phyloP scores from a whole-genome alignment of 2,888 invertebrate species.

The Pammene fasciana region DNA sequence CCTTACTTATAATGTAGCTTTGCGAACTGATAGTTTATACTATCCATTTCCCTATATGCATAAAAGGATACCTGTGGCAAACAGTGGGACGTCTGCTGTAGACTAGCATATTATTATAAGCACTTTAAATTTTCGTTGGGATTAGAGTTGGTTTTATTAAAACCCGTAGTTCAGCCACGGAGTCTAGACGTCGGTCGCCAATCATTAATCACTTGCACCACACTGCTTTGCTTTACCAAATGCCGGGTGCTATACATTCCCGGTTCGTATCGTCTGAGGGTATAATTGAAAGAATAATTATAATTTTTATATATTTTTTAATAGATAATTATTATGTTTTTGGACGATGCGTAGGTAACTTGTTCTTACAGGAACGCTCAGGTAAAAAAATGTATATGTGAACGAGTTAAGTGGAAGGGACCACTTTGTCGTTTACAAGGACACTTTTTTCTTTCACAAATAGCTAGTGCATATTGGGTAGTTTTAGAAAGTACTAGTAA shows the following conservation, averaged over 20 bases:
- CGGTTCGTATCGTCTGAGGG: conserved; percentile 20
- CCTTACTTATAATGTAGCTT: no score
- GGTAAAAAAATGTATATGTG: no score
- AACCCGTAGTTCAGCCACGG: conserved; percentile 16
- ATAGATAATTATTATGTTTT: neutral
- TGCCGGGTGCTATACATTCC: conserved; percentile 42
- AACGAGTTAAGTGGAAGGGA: no score
- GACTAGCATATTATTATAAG: neutral
- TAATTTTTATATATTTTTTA: neutral
- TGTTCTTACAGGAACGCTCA: neutral
- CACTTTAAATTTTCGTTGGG: conserved; percentile 44
- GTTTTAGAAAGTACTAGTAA: no score
- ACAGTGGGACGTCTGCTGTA: no score
- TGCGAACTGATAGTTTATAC: no score
- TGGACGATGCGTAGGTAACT: neutral
- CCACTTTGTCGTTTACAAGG: no score
- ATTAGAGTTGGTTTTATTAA: conserved; percentile 36
- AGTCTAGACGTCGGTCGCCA: conserved; percentile 19
- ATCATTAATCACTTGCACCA: conserved; percentile 72
- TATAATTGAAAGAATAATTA: conserved; percentile 20
- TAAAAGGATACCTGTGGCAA: no score
- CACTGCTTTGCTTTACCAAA: conserved; percentile 33
- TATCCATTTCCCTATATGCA: no score
- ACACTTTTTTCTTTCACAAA: no score
- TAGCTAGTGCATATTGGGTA: no score